Base-by-base conservation (phyloP, 1,140 invertebrate genomes). In the Xylocopa sonorina region DNA sequence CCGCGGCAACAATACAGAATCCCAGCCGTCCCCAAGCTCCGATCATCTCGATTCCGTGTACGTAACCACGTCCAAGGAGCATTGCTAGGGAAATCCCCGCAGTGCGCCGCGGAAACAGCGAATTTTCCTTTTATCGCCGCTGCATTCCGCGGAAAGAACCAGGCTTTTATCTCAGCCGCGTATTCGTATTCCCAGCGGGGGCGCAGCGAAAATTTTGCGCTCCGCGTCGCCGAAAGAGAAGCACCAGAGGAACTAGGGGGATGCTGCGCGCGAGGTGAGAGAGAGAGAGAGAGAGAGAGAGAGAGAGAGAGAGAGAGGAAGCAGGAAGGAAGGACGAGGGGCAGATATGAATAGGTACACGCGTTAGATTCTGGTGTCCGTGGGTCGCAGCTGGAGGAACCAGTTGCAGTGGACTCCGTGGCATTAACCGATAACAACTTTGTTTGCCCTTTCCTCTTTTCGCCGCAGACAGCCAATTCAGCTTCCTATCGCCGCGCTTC, bases 351-450 rank as follows among this genome's bases (percentile, higher is more conserved):
- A 71, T 71, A 78, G 66, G 66, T 60, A 68, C n/a, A 27, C 66
- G 57, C 66, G 75, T 50, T 78, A 66, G 62, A 76, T 57, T 1
- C 58, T 16, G 16, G 71, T n/a, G 71, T n/a, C 71, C 16, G 18
- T 46, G 57, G 55, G 55, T 55, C 43, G 32, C 66, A 60, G 66
- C 75, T 60, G 43, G 55, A 60, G 55, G 43, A 78, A 78, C 75
- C 75, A 71, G 75, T 78, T 78, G 75, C 53, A 50, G 41, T 18
- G 55, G 75, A 78, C 58, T 71, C 53, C 46, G 55, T 58, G 66
- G 75, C 75, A 68, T 78, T 78, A 78, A 78, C 67, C 75, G 75
- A 78, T 78, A 78, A 78, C 75, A 78, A 78, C 66, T 80, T 80
- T 66, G 43, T 66, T 50, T 75, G 41, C 43, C 43, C 50, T 79